Evolutionary conservation across 2,113 vertebrate genomes (phyloP).

Genomic region (Trinectes maculatus): DNA sequence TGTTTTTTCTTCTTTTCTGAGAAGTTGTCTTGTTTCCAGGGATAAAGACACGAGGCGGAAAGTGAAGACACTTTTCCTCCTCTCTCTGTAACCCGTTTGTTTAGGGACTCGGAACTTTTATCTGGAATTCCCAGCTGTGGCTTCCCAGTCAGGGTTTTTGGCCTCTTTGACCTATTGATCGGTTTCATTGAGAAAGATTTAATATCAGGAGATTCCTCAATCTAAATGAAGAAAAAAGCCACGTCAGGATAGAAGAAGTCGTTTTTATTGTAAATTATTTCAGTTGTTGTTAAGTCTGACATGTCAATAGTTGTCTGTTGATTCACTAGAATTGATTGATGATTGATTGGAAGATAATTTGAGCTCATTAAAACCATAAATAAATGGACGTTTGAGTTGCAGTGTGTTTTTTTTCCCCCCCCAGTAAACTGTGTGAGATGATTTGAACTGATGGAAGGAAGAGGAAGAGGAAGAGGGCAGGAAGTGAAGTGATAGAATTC

Average conservation of each 20-base stretch:
- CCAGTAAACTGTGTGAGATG: not conserved
- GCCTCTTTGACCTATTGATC: too few species aligned
- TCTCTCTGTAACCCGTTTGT: not conserved
- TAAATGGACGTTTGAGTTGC: not conserved
- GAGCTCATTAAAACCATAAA: too few species aligned
- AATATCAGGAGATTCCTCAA: too few species aligned
- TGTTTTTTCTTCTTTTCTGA: constrained; percentile 9
- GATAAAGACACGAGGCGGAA: not conserved
- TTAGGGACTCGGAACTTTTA: not conserved
- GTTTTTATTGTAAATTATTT: too few species aligned
- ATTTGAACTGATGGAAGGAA: not conserved
- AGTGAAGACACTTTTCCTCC: not conserved
- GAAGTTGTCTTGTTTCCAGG: constrained; percentile 32
- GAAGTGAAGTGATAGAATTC: constrained; percentile 21
- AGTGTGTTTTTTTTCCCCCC: not conserved
- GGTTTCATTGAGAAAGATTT: not conserved
- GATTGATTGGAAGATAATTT: too few species aligned
- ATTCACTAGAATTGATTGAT: too few species aligned
- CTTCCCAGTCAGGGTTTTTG: too few species aligned
- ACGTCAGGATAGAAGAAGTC: too few species aligned
- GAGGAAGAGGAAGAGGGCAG: too few species aligned
- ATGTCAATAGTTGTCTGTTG: too few species aligned
- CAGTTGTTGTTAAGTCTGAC: too few species aligned
- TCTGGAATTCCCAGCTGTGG: not conserved
- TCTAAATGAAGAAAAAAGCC: too few species aligned